Evolutionary conservation across 2,113 vertebrate species (phyloP).

Genomic region (Micronisus gabar): DNA sequence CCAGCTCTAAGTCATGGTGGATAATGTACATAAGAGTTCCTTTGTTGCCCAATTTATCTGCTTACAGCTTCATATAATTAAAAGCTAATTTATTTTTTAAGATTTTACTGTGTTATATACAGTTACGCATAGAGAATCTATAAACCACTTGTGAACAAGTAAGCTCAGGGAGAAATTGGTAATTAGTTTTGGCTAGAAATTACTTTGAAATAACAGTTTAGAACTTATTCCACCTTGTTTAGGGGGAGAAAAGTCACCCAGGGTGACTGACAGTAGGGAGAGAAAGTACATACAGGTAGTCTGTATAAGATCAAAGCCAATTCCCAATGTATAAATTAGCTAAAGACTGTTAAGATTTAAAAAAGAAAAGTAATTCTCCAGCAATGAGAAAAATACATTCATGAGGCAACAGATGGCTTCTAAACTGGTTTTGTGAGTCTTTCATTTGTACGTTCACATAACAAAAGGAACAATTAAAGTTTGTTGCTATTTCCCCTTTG

Average conservation of each 20-base stretch:
- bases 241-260: not conserved
- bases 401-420: not conserved
- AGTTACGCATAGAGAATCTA: not conserved
- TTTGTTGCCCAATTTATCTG: not conserved
- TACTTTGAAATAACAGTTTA: not conserved
- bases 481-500: not conserved
- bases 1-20: rapidly evolving
- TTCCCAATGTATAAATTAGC: not conserved
- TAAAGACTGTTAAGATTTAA: not conserved
- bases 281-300: not conserved
- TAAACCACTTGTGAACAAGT: not conserved
- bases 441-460: not conserved
- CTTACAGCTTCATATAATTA: not conserved
- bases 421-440: not conserved
- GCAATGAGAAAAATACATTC: not conserved
- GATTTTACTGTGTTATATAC: not conserved
- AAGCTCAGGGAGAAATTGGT: not conserved
- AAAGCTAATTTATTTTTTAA: not conserved
- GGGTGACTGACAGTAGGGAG: not conserved
- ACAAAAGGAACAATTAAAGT: not conserved
- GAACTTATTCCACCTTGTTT: not conserved
- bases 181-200: not conserved
- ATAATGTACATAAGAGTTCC: not conserved
- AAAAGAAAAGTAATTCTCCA: not conserved
- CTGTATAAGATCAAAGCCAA: not conserved